Conservation (phyloP, 2,113 vertebrate species). For the Pao palembangensis region DNA sequence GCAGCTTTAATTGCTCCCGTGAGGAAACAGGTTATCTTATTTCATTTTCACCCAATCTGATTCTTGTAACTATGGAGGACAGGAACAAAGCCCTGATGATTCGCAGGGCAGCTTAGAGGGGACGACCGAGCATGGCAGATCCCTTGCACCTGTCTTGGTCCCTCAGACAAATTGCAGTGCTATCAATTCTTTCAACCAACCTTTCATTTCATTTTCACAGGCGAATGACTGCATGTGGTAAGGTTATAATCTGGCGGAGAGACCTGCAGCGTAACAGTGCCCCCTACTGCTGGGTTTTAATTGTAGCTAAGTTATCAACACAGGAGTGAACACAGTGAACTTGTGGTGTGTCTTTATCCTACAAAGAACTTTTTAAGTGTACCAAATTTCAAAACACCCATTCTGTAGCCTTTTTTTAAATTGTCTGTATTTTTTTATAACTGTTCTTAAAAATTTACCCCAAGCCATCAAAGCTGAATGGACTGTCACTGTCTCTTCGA, state of each 20-base stretch:
- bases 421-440: conserved; percentile 50
- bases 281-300: conserved; percentile 37
- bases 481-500: conserved; percentile 71
- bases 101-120: conserved; percentile 67
- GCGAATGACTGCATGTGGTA: conserved; percentile 17
- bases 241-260: background rate
- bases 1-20: conserved; percentile 64
- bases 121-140: conserved; percentile 57
- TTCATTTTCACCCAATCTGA: conserved; percentile 37
- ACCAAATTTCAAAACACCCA: conserved; percentile 66
- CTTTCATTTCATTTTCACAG: conserved; percentile 49
- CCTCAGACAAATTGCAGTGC: conserved; percentile 35
- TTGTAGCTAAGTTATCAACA: background rate
- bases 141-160: conserved; percentile 60
- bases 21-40: conserved; percentile 60
- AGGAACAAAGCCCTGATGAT: conserved; percentile 68
- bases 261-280: conserved; percentile 33
- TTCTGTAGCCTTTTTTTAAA: conserved; percentile 49
- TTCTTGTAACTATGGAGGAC: conserved; percentile 66
- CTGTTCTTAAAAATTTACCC: conserved; percentile 56
- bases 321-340: conserved; percentile 8
- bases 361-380: conserved; percentile 39
- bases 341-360: conserved; percentile 19
- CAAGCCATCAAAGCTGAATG: conserved; percentile 59
- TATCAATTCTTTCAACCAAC: conserved; percentile 49